Conservation (phyloP, 2,113 vertebrate genomes). For the Lagopus muta region DNA sequence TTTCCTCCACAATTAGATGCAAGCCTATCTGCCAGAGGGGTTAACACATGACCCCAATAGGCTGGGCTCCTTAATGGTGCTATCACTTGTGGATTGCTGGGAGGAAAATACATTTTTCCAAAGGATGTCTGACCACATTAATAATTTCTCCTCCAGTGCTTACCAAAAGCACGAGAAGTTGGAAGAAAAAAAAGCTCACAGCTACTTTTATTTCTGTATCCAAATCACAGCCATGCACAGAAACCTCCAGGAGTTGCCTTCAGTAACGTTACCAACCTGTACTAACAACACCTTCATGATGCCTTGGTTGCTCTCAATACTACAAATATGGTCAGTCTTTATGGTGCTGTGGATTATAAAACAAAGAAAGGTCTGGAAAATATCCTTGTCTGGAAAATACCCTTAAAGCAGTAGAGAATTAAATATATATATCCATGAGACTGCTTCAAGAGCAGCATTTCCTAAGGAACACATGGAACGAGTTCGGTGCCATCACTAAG, state of each 20-base stretch:
- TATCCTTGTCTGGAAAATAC: not conserved
- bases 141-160: constrained; percentile 64
- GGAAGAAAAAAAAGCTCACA: not conserved
- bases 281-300: rapidly evolving
- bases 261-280: not conserved
- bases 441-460: not conserved
- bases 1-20: constrained; percentile 22
- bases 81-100: not conserved
- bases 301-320: not conserved
- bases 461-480: not conserved
- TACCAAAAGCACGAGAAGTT: not conserved
- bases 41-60: constrained; percentile 34
- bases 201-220: not conserved
- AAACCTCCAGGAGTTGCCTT: not conserved
- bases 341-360: not conserved
- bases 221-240: not conserved
- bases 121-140: constrained; percentile 32
- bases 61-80: constrained; percentile 12
- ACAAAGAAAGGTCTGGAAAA: not conserved
- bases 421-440: too few species aligned
- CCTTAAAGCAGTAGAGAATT: not conserved
- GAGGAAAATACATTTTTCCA: constrained; percentile 17
- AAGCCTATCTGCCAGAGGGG: not conserved
- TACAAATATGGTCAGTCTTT: not conserved
- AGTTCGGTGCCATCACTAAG: not conserved